A percentile compares a stretch with the other conserved stretches of the same genome.
Conservation (phyloP, 1,140 invertebrate species). For the Delia radicum region DNA sequence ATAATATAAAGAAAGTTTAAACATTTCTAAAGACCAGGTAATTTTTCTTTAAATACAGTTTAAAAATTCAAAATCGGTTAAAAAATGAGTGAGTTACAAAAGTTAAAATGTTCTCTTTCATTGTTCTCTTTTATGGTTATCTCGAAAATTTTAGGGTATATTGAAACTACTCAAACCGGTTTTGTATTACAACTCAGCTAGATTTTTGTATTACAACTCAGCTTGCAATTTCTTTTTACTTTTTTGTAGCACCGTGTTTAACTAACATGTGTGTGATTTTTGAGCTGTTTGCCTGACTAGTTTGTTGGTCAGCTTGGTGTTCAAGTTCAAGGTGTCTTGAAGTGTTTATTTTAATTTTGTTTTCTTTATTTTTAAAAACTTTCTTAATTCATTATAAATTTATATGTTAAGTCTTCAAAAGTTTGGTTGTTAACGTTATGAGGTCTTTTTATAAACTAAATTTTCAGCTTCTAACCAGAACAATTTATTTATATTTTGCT, state of each 20-base stretch:
- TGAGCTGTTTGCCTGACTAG: neutral
- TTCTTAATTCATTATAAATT: neutral
- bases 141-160: no score
- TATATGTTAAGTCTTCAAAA: neutral
- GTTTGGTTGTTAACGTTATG: conserved; percentile 10
- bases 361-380: neutral
- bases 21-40: no score
- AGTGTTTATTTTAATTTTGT: neutral
- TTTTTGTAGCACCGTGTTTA: neutral
- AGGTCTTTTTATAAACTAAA: neutral
- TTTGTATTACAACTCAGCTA: no score
- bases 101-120: no score
- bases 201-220: neutral
- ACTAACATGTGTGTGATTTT: no score
- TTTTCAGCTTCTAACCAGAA: neutral
- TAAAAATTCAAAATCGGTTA: no score
- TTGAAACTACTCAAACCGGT: no score
- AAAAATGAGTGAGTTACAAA: no score
- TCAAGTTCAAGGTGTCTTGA: conserved; percentile 6
- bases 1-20: no score
- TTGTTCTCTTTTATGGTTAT: no score
- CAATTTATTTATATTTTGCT: neutral
- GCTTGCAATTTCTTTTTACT: neutral
- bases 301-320: neutral
- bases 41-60: no score